These are phyloP conservation scores for Struthio camelus DNA, from an alignment of 2,113 vertebrate genomes.

Conservation along the genomic window DNA sequence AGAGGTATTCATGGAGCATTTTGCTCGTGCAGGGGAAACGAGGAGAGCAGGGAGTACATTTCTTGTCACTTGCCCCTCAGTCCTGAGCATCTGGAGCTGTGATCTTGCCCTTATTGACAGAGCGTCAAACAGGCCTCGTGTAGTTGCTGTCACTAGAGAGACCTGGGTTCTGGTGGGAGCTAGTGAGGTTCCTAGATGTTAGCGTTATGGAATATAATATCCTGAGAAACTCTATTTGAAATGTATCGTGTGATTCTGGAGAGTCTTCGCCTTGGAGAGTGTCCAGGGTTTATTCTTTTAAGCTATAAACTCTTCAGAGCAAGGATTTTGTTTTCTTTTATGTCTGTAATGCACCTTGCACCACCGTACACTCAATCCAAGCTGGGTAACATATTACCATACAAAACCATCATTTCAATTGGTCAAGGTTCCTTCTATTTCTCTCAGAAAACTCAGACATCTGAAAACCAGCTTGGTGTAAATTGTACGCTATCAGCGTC, in stretches of 20 bases:
- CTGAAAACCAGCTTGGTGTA: background rate
- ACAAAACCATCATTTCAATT: constrained; percentile 47
- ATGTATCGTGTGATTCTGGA: background rate
- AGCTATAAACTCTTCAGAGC: constrained; percentile 16
- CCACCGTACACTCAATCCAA: background rate
- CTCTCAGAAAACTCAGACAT: background rate
- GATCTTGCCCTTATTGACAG: background rate
- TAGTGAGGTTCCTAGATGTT: background rate
- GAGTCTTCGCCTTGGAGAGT: background rate
- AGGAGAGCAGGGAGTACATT: background rate
- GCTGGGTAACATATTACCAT: constrained; percentile 28
- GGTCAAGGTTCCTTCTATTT: background rate
- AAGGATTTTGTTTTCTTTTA: constrained; percentile 37
- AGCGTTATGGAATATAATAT: background rate
- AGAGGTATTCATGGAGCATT: background rate
- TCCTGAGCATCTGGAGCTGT: background rate
- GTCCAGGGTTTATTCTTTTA: background rate
- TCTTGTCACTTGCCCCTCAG: background rate
- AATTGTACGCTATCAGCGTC: background rate
- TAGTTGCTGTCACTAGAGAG: background rate
- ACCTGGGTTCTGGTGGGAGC: background rate
- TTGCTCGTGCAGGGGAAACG: background rate
- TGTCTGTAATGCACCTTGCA: background rate
- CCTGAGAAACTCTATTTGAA: background rate
- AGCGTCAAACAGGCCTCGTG: background rate